Evolutionary conservation across 2,888 invertebrate genomes (phyloP).

Genomic region (Dysmachus trigonus): DNA sequence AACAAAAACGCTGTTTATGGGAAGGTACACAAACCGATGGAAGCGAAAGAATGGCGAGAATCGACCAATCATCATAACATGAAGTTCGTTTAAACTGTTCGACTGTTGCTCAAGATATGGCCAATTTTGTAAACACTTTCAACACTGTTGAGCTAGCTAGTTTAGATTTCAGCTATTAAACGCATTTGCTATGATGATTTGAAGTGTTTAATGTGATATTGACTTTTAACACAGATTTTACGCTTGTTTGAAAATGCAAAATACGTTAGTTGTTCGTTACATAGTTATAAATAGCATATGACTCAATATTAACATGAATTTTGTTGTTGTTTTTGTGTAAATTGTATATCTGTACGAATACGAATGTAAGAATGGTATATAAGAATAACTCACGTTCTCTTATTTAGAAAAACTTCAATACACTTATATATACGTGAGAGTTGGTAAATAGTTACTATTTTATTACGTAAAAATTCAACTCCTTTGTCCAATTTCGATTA

Average conservation of each 20-base stretch:
- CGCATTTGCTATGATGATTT: neutral
- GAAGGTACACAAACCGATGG: conserved; percentile 14
- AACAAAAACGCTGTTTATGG: conserved; percentile 11
- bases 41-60: neutral
- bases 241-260: neutral
- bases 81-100: neutral
- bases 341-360: too few species aligned
- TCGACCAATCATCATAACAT: neutral
- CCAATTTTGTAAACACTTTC: neutral
- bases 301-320: neutral
- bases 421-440: too few species aligned
- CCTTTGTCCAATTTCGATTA: too few species aligned
- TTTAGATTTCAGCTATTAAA: neutral
- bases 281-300: neutral
- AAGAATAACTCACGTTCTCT: too few species aligned
- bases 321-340: neutral
- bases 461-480: too few species aligned
- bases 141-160: neutral
- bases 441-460: too few species aligned
- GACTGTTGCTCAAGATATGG: neutral
- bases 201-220: neutral
- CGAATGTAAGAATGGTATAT: too few species aligned
- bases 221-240: neutral
- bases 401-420: too few species aligned
- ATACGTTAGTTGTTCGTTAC: neutral